phyloP scores from a whole-genome alignment of 2,797 vertebrate species.

The Synanceia verrucosa region DNA sequence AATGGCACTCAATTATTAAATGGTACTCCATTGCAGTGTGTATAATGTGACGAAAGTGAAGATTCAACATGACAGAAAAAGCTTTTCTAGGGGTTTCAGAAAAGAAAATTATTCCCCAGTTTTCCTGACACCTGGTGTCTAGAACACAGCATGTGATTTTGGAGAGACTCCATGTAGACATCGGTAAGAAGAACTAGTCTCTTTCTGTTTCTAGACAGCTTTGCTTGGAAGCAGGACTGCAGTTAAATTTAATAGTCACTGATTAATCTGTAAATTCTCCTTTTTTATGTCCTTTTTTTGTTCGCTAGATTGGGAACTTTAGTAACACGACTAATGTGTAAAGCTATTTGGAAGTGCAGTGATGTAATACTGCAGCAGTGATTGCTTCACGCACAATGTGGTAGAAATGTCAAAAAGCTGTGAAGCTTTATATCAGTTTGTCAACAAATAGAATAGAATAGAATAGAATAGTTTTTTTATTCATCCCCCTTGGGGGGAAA shows the following conservation, averaged over 20 bases:
- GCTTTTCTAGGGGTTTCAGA: conserved; percentile 36
- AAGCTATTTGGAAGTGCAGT: not conserved
- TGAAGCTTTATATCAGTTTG: not conserved
- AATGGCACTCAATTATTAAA: conserved; percentile 66
- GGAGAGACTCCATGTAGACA: not conserved
- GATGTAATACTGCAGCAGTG: not conserved
- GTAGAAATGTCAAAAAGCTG: not conserved
- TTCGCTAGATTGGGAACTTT: not conserved
- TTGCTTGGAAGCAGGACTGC: not conserved
- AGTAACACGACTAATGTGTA: not conserved
- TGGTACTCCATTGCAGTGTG: conserved; percentile 22
- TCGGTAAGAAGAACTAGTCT: conserved; percentile 7
- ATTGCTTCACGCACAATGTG: not conserved
- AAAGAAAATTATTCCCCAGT: not conserved
- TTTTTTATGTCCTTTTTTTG: not conserved
- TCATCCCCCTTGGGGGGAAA: too few relatives aligned
- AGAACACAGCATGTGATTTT: conserved; percentile 9
- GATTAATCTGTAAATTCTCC: not conserved
- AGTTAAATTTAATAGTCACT: not conserved
- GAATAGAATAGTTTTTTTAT: too few relatives aligned
- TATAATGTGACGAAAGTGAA: conserved; percentile 46
- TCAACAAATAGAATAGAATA: too few relatives aligned
- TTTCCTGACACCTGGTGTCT: not conserved
- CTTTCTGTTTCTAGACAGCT: not conserved
- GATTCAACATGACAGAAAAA: conserved; percentile 47